Conservation (phyloP, 2,888 invertebrate genomes). For the Gryllus longicercus region DNA sequence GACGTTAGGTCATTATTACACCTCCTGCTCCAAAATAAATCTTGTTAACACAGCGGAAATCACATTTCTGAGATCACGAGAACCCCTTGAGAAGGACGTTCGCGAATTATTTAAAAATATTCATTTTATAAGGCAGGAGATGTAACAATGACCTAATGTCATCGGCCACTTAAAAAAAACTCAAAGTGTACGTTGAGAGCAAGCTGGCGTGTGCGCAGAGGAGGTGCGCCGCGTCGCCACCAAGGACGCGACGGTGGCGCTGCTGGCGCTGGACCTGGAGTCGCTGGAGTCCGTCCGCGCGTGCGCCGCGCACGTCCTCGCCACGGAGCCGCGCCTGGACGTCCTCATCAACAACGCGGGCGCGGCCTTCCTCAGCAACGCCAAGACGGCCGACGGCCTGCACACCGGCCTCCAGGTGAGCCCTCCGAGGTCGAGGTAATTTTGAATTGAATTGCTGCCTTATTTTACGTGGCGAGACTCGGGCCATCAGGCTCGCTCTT, state of each 20-base stretch:
- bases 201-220: not conserved
- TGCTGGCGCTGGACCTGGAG: constrained; percentile 54
- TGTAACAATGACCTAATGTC: too few relatives aligned
- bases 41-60: too few relatives aligned
- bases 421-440: not conserved
- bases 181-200: too few relatives aligned
- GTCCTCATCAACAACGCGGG: constrained; percentile 66
- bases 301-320: constrained; percentile 61
- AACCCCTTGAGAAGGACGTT: too few relatives aligned
- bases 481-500: too few relatives aligned
- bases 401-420: constrained; percentile 63
- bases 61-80: too few relatives aligned
- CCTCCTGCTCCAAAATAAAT: too few relatives aligned
- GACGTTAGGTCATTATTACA: too few relatives aligned
- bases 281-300: constrained; percentile 56
- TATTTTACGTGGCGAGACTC: too few relatives aligned
- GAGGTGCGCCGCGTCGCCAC: not conserved
- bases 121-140: too few relatives aligned
- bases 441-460: not conserved
- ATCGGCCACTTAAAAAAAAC: too few relatives aligned
- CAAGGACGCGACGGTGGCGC: constrained; percentile 46
- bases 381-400: constrained; percentile 61
- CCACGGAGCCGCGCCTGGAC: constrained; percentile 55
- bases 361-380: constrained; percentile 50
- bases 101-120: too few relatives aligned